Evolutionary conservation across 30 jellyfish, hydroid and myxozoan genomes (phyloP).

Genomic region (Clytia hemisphaerica): DNA sequence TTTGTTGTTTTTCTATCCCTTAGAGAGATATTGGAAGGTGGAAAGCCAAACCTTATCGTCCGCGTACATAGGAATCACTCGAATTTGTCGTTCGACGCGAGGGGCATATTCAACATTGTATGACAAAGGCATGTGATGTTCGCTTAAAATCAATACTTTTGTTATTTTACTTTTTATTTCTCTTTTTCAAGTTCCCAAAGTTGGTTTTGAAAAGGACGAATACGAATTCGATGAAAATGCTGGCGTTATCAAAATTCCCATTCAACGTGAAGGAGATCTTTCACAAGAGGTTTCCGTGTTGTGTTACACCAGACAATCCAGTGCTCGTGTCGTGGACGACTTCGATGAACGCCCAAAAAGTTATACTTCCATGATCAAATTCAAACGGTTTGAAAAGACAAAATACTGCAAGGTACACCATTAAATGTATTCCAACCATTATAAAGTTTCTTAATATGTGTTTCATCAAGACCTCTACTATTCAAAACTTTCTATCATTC

Average conservation of each 20-base stretch:
- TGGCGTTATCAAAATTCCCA: conserved; percentile 37
- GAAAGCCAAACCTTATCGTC: too few species aligned
- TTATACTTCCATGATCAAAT: conserved; percentile 61
- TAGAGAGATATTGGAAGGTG: too few species aligned
- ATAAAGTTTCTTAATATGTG: too few species aligned
- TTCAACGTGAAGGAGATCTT: conserved; percentile 72
- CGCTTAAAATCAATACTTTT: not conserved
- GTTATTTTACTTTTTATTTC: not conserved
- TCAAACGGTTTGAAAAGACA: conserved; percentile 54
- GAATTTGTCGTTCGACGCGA: too few species aligned
- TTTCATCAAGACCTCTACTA: too few species aligned
- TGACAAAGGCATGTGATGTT: too few species aligned
- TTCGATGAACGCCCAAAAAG: conserved; percentile 65
- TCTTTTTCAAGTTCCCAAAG: conserved; percentile 57
- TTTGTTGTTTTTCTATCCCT: too few species aligned
- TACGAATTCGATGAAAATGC: conserved; percentile 54
- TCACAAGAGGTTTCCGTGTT: conserved; percentile 59
- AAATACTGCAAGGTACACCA: conserved; percentile 69
- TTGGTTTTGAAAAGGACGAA: conserved; percentile 46
- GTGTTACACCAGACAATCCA: conserved; percentile 80
- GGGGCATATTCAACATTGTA: too few species aligned
- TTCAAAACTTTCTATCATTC: too few species aligned
- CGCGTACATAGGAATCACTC: too few species aligned
- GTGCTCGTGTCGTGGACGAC: conserved; percentile 74
- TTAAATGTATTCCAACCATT: not conserved